Evolutionary conservation across 2,888 invertebrate genomes (phyloP), one percentile per base, ranked within the genome.

Genomic region (Luffia ferchaultella): DNA sequence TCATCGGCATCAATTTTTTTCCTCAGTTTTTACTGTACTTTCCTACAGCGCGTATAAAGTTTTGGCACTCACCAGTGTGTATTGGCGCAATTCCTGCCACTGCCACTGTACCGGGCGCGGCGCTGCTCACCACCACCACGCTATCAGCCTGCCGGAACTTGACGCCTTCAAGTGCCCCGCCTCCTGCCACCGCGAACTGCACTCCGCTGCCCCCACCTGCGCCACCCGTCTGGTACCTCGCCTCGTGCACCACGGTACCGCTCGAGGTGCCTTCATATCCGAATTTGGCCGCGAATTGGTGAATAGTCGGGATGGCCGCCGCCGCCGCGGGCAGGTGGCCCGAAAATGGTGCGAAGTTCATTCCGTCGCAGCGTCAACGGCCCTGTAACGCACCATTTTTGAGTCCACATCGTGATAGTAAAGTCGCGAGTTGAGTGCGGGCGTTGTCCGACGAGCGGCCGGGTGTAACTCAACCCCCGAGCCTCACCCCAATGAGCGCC

Each of bases 331-430:
- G 90, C 70, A 91, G 92, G 76, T 89, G 93, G 62, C 91, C 90
- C 62, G 92, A 91, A 73, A 93, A 94, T 58, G 93, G 93, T 64
- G 93, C 89, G 83, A 94, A 94, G 85, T 94, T 94, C 94, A 94
- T 94, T 66, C 51, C 52, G 48, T 30, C 48, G 51, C 60, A 61
- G 60, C 47, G 57, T 61, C 50, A 40, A 9, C 42, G 18, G 20
- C 48, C 42, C 9, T 42, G 18, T 20, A 20, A 48, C 30, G 43
- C 3, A 16, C 7, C n/a, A 16, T 42, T 2, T 5, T 42, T 16
- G n/a, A 16, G 16, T n/a, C n/a, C n/a, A n/a, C n/a, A n/a, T n/a
- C n/a, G 42, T 42, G 42, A 16, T 42, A 42, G n/a, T 5, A 16
- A 16, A 16, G 42, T 5, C 16, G 42, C 42, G 16, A 16, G 42